Percentiles rank a stretch among this genome's conserved stretches.
phyloP scores from a whole-genome alignment of 1,140 invertebrate species.

The Brachionus sp. region DNA sequence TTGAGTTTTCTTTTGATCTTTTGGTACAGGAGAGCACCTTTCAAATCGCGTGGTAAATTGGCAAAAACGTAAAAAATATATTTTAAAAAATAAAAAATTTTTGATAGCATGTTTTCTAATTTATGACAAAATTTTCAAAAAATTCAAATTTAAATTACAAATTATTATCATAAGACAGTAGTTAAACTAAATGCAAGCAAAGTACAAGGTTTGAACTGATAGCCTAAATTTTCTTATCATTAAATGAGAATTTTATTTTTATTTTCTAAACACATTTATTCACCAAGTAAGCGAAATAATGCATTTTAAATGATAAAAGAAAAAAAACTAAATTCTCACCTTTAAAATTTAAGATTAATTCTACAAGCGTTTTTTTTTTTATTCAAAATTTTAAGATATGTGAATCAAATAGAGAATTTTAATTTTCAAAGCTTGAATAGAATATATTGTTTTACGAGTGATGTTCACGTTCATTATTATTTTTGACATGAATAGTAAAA shows the following conservation, averaged over 20 bases:
- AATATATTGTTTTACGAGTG: no score
- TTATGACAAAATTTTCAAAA: background rate
- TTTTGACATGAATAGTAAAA: no score
- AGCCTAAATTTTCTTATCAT: background rate
- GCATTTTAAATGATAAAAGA: background rate
- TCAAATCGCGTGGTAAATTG: slow-evolving; percentile 24
- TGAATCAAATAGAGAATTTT: background rate
- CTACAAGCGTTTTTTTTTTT: background rate
- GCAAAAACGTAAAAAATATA: background rate
- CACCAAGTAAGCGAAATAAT: no score
- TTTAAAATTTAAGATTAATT: background rate
- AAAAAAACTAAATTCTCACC: background rate
- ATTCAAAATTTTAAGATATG: background rate
- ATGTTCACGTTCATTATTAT: no score
- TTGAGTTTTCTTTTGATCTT: background rate
- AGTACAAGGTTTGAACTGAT: background rate
- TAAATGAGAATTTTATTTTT: background rate
- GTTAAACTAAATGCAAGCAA: background rate
- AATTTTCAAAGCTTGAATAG: background rate
- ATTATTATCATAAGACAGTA: background rate
- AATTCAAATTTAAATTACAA: background rate
- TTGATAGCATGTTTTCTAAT: background rate
- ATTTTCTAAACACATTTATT: no score
- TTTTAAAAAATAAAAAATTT: slow-evolving; percentile 25
- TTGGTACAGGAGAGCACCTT: background rate